phyloP scores from a whole-genome alignment of 1,140 invertebrate genomes.

The Cotesia chilonis region DNA sequence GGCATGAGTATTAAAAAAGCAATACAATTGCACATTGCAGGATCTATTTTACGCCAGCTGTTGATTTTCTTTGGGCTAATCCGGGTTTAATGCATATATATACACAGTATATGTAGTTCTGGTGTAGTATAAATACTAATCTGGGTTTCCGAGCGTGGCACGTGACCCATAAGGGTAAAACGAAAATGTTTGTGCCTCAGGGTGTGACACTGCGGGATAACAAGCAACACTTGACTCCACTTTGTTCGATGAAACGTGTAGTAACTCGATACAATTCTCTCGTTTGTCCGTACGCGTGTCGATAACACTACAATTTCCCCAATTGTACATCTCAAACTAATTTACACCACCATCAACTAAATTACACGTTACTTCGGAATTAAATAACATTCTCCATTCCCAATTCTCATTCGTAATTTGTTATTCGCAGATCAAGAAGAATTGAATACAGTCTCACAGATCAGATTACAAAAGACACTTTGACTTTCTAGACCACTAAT shows the following conservation, averaged over 20 bases:
- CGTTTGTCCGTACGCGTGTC: slow-evolving; percentile 18
- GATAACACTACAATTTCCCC: background rate
- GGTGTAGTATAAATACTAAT: slow-evolving; percentile 39
- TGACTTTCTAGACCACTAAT: too few species aligned
- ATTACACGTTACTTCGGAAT: background rate
- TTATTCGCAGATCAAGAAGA: too few species aligned
- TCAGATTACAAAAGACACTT: too few species aligned
- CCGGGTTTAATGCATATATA: background rate
- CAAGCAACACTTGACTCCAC: slow-evolving; percentile 59
- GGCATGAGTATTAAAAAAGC: too few species aligned
- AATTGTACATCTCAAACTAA: background rate
- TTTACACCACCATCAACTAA: background rate
- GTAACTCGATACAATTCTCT: slow-evolving; percentile 25
- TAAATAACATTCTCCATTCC: background rate
- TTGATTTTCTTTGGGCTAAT: slow-evolving; percentile 25
- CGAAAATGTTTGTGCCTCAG: slow-evolving; percentile 42
- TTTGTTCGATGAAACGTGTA: slow-evolving; percentile 41
- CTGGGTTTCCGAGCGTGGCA: slow-evolving; percentile 45
- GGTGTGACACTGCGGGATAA: slow-evolving; percentile 49
- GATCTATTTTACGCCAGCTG: slow-evolving; percentile 14
- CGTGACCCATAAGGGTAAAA: slow-evolving; percentile 40
- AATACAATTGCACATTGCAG: too few species aligned
- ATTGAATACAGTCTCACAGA: too few species aligned
- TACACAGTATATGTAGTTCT: background rate
- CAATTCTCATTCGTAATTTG: too few species aligned